Evolutionary conservation across 30 jellyfish, hydroid and myxozoan species (phyloP), one percentile per base, ranked within the genome.

Genomic region (Pelagia noctiluca): DNA sequence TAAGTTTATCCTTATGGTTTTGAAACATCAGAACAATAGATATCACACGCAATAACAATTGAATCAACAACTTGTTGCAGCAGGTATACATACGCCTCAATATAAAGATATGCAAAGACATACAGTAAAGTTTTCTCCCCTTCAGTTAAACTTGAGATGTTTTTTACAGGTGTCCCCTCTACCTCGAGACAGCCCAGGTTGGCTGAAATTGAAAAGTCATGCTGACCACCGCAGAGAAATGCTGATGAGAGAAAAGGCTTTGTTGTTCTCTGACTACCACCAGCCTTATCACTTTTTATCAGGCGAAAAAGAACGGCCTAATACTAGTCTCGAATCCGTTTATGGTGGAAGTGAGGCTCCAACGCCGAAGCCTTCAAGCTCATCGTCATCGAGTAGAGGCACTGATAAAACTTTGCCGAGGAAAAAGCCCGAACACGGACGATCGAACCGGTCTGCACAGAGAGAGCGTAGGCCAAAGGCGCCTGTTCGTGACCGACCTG

Each of bases 181-280:
- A 62, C 97, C 97, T 5, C 77, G 97, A 1, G 84, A 94, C 21
- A 88, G 97, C 50, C 99, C 99, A 16, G 99, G 99, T 18, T 94
- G 99, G 99, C 64, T 97, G 60, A 94, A 94, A 63, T 82, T 94
- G 36, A 88, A 83, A 78, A 94, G 97, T 75, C 75, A 88, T 63
- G 99, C 99, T 2, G 97, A 89, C 7, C 99, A 89, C 84, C 96
- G 90, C 32, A 90, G 84, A 54, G 85, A 88, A 24, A 54, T 88
- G 79, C 54, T 94, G 21, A 64, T 94, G 88, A 85, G 85, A 49
- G 99, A 94, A 69, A 94, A 94, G 82, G 99, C 99, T 21, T 49
- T 94, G 38, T 69, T 94, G 30, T 94, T 94, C 76, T 81, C 96
- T 36, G 99, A 94, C 71, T 94, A 94, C 50, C 96, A 89, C 31